Evolutionary conservation across 2,888 invertebrate species (phyloP).

Genomic region (Dorcus hopei): DNA sequence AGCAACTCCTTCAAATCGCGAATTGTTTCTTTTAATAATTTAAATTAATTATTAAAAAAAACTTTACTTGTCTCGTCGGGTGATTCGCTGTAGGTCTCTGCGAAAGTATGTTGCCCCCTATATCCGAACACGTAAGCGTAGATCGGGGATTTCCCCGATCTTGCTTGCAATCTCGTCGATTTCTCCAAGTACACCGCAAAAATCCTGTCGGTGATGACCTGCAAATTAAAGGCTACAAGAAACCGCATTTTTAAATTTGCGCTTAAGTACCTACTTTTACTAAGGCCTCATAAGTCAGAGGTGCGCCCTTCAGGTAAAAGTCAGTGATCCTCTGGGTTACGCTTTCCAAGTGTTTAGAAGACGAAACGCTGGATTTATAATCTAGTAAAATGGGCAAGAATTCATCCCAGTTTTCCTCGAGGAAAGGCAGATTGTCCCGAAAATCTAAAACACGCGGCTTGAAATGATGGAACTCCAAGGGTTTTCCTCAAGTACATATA

Average conservation of each 20-base stretch:
- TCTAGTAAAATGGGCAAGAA: conserved; percentile 61
- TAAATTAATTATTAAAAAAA: neutral
- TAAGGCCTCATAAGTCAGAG: conserved; percentile 18
- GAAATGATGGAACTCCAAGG: too few species aligned
- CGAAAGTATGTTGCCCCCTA: conserved; percentile 1
- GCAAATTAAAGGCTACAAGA: conserved; percentile 6
- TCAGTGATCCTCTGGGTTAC: conserved; percentile 56
- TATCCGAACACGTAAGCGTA: conserved; percentile 51
- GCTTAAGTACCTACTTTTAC: too few species aligned
- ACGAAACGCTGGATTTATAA: conserved; percentile 59
- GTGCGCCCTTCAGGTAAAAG: conserved; percentile 55
- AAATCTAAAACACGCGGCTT: conserved; percentile 33
- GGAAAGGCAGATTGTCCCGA: conserved; percentile 34
- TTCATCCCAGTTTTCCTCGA: conserved; percentile 58
- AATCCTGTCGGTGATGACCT: conserved; percentile 61
- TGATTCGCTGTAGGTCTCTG: neutral
- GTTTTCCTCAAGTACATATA: conserved; percentile 49
- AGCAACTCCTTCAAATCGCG: conserved; percentile 2
- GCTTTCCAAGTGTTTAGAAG: conserved; percentile 46
- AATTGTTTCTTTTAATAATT: neutral
- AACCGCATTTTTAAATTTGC: too few species aligned
- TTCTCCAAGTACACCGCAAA: conserved; percentile 57
- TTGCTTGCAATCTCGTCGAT: conserved; percentile 56
- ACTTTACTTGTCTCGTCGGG: neutral
- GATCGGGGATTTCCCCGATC: conserved; percentile 55